Base-by-base conservation (phyloP, 2,797 vertebrate species). In the Epinephelus malabaricus region DNA sequence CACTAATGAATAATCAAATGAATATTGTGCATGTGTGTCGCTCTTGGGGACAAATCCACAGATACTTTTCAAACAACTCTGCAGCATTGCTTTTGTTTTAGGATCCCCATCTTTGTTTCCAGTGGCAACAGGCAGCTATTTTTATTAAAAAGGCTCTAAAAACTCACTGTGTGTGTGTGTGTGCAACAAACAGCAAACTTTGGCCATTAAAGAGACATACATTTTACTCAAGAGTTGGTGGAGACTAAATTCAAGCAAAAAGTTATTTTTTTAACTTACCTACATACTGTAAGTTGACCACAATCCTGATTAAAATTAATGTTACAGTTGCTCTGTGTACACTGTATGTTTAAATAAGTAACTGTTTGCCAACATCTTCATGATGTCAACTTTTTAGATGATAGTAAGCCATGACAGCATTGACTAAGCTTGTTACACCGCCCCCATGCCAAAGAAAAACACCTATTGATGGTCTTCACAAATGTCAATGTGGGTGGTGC, bases 321-420 rank as follows among this genome's bases (percentile, higher is more conserved):
- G 34, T 8, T 34, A 34, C 1, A 34, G 6, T 34, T 34, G 34
- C 34, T 34, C 30, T 8, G 7, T 34, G 30, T 34, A 34, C 30
- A 21, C 47, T 40, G 27, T 51, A 73, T 62, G 15, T 66, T 21
- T 63, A 58, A 79, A 54, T 53, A 55, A 63, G 54, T 61, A 74
- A 38, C 50, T 47, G 68, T 21, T 21, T 5, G 30, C 30, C 30
- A 34, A 10, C 43, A 30, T 30, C 27, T 30, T 30, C 27, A 30
- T 30, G 27, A 30, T 30, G 27, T 30, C 27, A 30, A 30, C 27
- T 30, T 30, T 30, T 30, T 30, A 30, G 27, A 1, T 30, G 5
- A 30, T 27, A 27, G 4, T 4, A 27, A 4, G 30, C 30, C 30
- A 34, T 7, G 30, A 34, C 1, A 34, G 6, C 1, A 34, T 7